Evolutionary conservation across 2,113 vertebrate genomes (phyloP).

Genomic region (Chrysochloris asiatica): DNA sequence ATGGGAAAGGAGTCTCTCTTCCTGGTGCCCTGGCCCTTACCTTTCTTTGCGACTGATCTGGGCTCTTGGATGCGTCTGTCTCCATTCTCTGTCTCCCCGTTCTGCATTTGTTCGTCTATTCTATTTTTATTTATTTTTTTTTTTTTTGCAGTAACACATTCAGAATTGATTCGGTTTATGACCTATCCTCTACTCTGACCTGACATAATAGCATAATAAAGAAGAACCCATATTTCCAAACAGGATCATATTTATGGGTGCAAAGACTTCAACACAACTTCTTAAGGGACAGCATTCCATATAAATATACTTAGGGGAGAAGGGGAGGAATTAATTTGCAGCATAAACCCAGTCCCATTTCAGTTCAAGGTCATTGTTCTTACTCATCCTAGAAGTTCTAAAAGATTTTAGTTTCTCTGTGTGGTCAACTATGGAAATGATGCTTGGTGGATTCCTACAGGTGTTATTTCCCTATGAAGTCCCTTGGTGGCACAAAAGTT

Average conservation of each 20-base stretch:
- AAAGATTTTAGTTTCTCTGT: neutral
- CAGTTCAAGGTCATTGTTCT: neutral
- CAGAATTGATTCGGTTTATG: neutral
- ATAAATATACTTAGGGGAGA: neutral
- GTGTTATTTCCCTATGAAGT: neutral
- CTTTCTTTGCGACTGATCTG: neutral
- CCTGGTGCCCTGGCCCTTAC: neutral
- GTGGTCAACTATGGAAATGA: neutral
- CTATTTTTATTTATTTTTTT: too few species aligned
- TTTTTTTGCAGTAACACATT: neutral
- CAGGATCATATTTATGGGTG: neutral
- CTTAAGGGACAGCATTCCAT: neutral
- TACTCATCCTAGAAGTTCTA: neutral
- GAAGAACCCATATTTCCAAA: neutral
- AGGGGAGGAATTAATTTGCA: neutral
- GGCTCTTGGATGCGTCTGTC: neutral
- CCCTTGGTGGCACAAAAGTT: neutral
- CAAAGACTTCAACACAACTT: neutral
- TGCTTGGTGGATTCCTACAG: neutral
- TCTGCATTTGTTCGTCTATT: neutral
- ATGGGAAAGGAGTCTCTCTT: neutral
- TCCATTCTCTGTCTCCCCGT: neutral
- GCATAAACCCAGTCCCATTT: neutral
- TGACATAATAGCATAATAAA: neutral
- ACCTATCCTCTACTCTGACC: neutral